Percentiles rank a stretch among this genome's conserved stretches.
Conservation (phyloP, 2,888 invertebrate species). For the Lapara coniferarum region DNA sequence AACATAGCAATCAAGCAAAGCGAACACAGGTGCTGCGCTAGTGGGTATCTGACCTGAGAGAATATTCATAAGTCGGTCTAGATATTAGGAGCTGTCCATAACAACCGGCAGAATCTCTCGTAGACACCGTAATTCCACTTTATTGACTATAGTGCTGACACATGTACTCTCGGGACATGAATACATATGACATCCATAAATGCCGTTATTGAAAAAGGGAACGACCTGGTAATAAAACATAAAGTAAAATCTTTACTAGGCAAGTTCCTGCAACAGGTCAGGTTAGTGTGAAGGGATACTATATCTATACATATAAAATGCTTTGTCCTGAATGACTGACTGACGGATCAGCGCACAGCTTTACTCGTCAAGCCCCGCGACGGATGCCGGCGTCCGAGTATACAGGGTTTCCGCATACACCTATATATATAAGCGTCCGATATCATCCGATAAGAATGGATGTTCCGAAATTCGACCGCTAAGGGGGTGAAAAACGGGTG, state of each 20-base stretch:
- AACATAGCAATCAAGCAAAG: neutral
- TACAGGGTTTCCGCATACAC: too few species aligned
- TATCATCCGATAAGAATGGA: too few species aligned
- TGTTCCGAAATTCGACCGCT: too few species aligned
- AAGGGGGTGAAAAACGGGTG: too few species aligned
- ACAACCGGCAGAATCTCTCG: conserved; percentile 44
- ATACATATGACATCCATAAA: conserved; percentile 52
- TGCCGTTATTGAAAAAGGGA: conserved; percentile 45
- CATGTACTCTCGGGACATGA: conserved; percentile 55
- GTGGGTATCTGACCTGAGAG: conserved; percentile 36
- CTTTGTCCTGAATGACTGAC: too few species aligned
- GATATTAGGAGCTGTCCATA: conserved; percentile 40
- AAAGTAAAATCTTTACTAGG: conserved; percentile 18
- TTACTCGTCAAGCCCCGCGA: too few species aligned
- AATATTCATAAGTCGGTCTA: conserved; percentile 52
- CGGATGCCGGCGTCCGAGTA: too few species aligned
- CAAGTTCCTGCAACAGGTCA: conserved; percentile 13
- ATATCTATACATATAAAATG: too few species aligned
- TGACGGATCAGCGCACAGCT: too few species aligned
- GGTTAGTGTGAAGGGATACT: neutral
- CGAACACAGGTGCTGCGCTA: conserved; percentile 25
- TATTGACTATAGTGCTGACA: conserved; percentile 60
- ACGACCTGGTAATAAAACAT: conserved; percentile 26
- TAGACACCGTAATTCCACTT: conserved; percentile 56
- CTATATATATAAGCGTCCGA: too few species aligned